Evolutionary conservation across 2,888 invertebrate species (phyloP).

Genomic region (Archips xylosteana): DNA sequence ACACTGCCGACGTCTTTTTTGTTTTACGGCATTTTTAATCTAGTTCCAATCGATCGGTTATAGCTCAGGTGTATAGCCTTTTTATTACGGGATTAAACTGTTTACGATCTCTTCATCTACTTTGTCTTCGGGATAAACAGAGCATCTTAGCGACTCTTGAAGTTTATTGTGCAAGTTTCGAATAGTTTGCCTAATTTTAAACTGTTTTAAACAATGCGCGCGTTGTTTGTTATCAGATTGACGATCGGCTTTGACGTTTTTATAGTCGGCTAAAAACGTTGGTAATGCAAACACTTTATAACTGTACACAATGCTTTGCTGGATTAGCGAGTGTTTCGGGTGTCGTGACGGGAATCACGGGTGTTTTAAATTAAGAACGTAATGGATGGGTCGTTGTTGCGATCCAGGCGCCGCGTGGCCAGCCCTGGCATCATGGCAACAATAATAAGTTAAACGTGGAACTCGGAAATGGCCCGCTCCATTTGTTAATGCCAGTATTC

Average conservation of each 20-base stretch:
- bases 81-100: conserved; percentile 79
- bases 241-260: conserved; percentile 61
- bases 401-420: conserved; percentile 57
- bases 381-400: conserved; percentile 78
- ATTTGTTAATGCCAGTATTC: conserved; percentile 84
- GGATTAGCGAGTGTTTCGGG: conserved; percentile 74
- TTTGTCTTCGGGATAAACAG: conserved; percentile 75
- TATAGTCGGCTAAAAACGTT: conserved; percentile 66
- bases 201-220: conserved; percentile 57
- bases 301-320: conserved; percentile 67
- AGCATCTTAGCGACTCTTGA: conserved; percentile 62
- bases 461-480: conserved; percentile 79
- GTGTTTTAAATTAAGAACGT: conserved; percentile 83
- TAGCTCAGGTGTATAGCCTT: conserved; percentile 78
- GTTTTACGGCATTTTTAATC: conserved; percentile 78
- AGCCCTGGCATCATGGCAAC: conserved; percentile 69
- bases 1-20: conserved; percentile 75
- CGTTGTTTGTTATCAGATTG: conserved; percentile 61
- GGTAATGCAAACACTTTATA: conserved; percentile 71
- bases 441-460: conserved; percentile 82
- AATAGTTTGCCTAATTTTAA: conserved; percentile 63
- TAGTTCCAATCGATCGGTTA: conserved; percentile 69
- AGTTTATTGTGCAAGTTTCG: conserved; percentile 65
- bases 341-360: conserved; percentile 77
- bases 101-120: conserved; percentile 80